These are phyloP conservation scores for Thaleichthys pacificus DNA, from an alignment of 2,797 vertebrate species.

Conservation along the genomic window DNA sequence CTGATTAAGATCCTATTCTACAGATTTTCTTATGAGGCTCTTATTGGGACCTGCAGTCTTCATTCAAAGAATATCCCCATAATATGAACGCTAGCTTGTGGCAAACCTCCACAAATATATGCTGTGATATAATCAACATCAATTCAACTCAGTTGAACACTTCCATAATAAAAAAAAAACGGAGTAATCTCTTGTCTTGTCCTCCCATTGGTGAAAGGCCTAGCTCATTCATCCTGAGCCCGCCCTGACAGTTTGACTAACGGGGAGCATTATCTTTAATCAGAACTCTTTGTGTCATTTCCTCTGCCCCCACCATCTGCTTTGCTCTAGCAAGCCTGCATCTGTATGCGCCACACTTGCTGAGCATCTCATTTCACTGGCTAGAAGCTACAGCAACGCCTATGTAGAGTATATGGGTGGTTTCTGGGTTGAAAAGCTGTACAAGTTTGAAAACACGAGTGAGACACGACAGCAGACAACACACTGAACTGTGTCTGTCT, in stretches of 20 bases:
- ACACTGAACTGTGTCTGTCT: slow-evolving; percentile 2
- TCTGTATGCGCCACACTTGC: background rate
- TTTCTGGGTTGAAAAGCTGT: background rate
- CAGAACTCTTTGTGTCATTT: slow-evolving; percentile 76
- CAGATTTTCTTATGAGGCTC: background rate
- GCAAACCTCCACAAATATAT: slow-evolving; percentile 48
- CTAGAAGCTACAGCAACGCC: background rate
- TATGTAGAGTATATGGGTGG: background rate
- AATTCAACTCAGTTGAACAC: slow-evolving; percentile 59
- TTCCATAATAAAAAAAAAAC: slow-evolving; percentile 60
- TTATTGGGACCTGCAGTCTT: too few species aligned
- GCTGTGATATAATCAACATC: slow-evolving; percentile 66
- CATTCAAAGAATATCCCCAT: slow-evolving; percentile 29
- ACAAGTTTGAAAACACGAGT: background rate
- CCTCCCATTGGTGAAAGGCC: slow-evolving; percentile 27
- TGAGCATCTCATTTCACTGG: background rate
- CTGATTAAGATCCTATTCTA: background rate
- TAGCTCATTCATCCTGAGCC: slow-evolving; percentile 61
- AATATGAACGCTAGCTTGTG: slow-evolving; percentile 53
- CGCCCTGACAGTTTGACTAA: slow-evolving; percentile 63
- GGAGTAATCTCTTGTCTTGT: slow-evolving; percentile 50
- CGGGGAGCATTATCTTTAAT: slow-evolving; percentile 72
- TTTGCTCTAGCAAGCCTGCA: slow-evolving; percentile 28
- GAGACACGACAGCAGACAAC: background rate
- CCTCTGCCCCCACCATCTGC: slow-evolving; percentile 67